Evolutionary conservation across 2,888 invertebrate genomes (phyloP).

Genomic region (Opisthograptis luteolata): DNA sequence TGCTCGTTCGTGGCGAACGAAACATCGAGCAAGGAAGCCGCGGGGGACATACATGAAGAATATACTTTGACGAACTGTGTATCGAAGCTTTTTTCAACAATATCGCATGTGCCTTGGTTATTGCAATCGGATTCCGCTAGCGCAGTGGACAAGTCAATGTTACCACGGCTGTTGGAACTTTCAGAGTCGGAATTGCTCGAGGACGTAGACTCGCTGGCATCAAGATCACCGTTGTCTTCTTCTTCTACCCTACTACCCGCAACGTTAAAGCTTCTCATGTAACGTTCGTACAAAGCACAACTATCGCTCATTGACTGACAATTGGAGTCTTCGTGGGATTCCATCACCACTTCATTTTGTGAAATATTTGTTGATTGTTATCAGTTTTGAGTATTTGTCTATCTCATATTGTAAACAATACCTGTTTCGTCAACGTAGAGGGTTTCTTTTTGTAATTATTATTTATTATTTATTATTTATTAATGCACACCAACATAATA

Average conservation of each 20-base stretch:
- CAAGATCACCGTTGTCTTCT: conserved; percentile 48
- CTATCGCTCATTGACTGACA: conserved; percentile 77
- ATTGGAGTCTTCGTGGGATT: conserved; percentile 77
- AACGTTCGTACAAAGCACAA: conserved; percentile 77
- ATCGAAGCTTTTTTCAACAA: conserved; percentile 56
- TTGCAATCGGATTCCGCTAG: conserved; percentile 53
- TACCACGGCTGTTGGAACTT: conserved; percentile 62
- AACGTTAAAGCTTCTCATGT: conserved; percentile 77
- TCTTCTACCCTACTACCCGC: conserved; percentile 59
- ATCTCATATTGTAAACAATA: conserved; percentile 4
- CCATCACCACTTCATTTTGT: conserved; percentile 72
- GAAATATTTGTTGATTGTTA: conserved; percentile 1
- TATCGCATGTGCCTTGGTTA: conserved; percentile 47
- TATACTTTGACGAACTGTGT: conserved; percentile 59
- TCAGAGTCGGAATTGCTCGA: conserved; percentile 54
- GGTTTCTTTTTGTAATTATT: too few species aligned
- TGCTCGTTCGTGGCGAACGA: conserved; percentile 63
- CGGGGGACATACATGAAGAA: conserved; percentile 60
- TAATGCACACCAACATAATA: too few species aligned
- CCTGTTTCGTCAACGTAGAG: background rate
- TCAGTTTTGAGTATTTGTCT: background rate
- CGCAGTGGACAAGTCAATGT: conserved; percentile 66
- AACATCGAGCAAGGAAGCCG: conserved; percentile 57
- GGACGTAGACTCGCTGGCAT: conserved; percentile 45
- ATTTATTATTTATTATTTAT: too few species aligned